Percentiles rank a stretch among this genome's conserved stretches.
Conservation (phyloP, 1,140 invertebrate genomes). For the Papilio xuthus region DNA sequence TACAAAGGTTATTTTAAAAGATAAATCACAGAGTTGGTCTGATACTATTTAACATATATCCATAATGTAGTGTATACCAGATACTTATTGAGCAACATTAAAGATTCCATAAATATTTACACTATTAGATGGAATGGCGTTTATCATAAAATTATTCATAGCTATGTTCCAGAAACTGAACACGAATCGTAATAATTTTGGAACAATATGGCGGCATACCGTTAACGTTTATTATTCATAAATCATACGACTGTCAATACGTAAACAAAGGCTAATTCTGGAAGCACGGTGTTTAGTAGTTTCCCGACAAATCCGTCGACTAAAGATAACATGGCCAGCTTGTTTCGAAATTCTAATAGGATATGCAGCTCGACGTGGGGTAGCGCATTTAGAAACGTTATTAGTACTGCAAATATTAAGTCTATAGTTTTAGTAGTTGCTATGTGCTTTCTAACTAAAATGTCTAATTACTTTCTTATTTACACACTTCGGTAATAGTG, state of each 20-base stretch:
- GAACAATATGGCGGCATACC: conserved; percentile 62
- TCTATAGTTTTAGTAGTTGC: background rate
- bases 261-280: conserved; percentile 49
- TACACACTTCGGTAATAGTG: no score
- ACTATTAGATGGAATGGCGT: conserved; percentile 1
- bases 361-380: conserved; percentile 23
- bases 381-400: background rate
- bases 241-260: conserved; percentile 69
- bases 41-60: background rate
- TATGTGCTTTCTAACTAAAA: no score
- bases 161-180: conserved; percentile 33
- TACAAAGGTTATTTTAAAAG: background rate
- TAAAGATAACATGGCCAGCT: conserved; percentile 31
- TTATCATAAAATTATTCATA: conserved; percentile 36
- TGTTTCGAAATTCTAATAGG: conserved; percentile 31
- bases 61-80: background rate
- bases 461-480: no score
- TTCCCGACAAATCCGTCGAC: conserved; percentile 29
- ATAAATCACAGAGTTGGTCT: background rate
- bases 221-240: conserved; percentile 68
- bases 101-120: conserved; percentile 18
- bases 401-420: background rate
- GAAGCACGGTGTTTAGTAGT: conserved; percentile 42
- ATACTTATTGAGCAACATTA: conserved; percentile 9
- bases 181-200: conserved; percentile 49